Evolutionary conservation across 2,113 vertebrate genomes (phyloP).

Genomic region (Eulacestoma nigropectus): DNA sequence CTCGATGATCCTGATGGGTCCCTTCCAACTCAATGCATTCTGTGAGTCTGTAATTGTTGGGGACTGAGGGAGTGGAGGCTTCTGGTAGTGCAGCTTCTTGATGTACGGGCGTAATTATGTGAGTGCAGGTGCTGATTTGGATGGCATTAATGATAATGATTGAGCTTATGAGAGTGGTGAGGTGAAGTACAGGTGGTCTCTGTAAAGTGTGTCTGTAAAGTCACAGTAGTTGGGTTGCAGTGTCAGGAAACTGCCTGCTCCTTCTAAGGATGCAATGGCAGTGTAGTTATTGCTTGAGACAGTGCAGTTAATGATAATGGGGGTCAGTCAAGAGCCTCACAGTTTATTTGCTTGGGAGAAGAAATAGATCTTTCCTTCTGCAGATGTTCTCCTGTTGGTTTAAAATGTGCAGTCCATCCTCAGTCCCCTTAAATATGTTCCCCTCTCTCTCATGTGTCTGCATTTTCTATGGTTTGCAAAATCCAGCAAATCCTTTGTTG

Average conservation of each 20-base stretch:
- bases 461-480: neutral
- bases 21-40: neutral
- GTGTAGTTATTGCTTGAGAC: neutral
- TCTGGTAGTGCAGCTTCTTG: neutral
- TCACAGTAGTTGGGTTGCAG: neutral
- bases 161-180: neutral
- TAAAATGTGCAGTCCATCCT: neutral
- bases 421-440: neutral
- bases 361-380: neutral
- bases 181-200: fast-evolving
- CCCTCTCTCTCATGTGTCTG: neutral
- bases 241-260: neutral
- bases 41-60: neutral
- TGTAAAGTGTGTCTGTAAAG: neutral
- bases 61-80: neutral
- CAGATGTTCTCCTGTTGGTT: neutral
- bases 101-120: fast-evolving
- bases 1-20: neutral
- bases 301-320: neutral
- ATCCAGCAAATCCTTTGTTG: neutral
- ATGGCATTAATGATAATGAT: too few species aligned
- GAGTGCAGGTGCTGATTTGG: neutral
- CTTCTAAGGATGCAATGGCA: neutral
- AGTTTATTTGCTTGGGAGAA: neutral
- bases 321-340: neutral